Percentiles rank a stretch among this genome's conserved stretches.
Evolutionary conservation across 2,888 invertebrate species (phyloP).

Genomic region (Mactromeris polynyma): DNA sequence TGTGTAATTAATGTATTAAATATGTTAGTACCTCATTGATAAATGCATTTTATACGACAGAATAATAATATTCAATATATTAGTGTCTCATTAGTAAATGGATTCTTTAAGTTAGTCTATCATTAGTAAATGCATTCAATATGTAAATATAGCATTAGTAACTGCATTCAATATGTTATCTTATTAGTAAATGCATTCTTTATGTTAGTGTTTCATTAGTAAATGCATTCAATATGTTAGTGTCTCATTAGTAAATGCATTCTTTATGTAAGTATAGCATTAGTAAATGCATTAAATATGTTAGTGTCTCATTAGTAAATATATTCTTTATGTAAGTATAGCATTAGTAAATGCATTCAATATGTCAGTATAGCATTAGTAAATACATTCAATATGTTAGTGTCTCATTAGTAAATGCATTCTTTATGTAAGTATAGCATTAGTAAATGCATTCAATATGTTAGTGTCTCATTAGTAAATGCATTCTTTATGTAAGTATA

Average conservation of each 20-base stretch:
- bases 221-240: neutral
- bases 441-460: no score
- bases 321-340: no score
- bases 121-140: neutral
- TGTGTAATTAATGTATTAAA: no score
- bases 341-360: no score
- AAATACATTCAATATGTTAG: no score
- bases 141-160: neutral
- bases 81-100: neutral
- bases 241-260: no score
- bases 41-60: neutral
- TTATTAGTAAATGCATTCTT: neutral
- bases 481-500: neutral
- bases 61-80: neutral
- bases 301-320: no score
- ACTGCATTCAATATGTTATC: neutral
- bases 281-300: no score
- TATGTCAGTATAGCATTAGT: no score
- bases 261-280: no score
- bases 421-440: no score
- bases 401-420: no score
- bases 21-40: neutral
- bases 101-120: neutral
- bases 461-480: neutral
- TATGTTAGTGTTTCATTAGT: neutral